Evolutionary conservation across 1,140 invertebrate species (phyloP), one percentile per base, ranked within the genome.

Genomic region (Ostrea edulis): DNA sequence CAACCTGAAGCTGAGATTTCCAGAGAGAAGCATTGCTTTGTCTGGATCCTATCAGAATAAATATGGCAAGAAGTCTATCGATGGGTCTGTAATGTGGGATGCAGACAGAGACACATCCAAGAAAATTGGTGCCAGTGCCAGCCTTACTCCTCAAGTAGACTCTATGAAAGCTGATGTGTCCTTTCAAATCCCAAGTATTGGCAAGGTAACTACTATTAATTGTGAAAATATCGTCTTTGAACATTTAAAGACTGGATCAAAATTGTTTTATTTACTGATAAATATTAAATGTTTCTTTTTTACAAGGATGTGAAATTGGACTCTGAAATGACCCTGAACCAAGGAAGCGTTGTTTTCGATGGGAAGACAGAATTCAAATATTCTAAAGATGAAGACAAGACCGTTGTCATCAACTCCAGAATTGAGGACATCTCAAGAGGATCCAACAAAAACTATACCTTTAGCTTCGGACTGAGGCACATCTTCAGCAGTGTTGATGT

Each of bases 311-410:
- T 44, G 35, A 55, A 88, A 25, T 53, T 88, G 14, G 91, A 88
- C 55, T 83, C 89, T 5, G 90, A 92, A 81, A 87, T 92, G 88
- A 62, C 77, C 17, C 35, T 90, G 52, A 91, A 87, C 86, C 85
- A 87, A 77, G 91, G 88, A 44, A 44, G 5, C 5, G 35, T 44
- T 44, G 35, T 44, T 44, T 44, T 44, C 5, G 35, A 44, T 44
- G 87, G 92, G 8, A 92, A 92, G 82, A 91, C 94, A 8, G 91
- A 93, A 52, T 86, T 95, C 9, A 91, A 93, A 25, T 94, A 94
- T 71, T 94, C 94, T 17, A 90, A 90, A 5, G 93, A 94, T 77
- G 51, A 44, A 20, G 85, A 90, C n/a, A 90, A 93, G 62, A 90
- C 90, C 25, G 87, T 95, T 20, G 90, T 92, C 8, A 35, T 95